Conservation (phyloP, 2,113 vertebrate genomes). For the Megaceryle maxima region DNA sequence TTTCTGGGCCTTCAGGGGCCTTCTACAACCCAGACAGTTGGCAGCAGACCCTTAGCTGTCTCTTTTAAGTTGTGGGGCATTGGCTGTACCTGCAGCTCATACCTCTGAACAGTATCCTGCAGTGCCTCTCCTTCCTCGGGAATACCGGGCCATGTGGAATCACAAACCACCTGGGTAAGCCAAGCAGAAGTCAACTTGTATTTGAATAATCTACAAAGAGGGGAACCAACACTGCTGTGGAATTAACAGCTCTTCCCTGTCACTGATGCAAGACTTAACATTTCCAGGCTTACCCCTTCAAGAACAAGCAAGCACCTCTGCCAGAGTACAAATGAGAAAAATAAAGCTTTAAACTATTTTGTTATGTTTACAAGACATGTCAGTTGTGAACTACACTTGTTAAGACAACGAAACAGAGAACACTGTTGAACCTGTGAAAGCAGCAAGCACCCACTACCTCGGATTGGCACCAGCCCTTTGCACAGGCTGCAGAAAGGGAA, state of each 20-base stretch:
- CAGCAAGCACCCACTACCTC: neutral
- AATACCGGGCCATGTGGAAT: neutral
- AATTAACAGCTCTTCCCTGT: neutral
- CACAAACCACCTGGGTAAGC: neutral
- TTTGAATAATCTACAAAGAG: neutral
- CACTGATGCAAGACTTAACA: neutral
- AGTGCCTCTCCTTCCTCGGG: fast-evolving
- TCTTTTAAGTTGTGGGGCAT: neutral
- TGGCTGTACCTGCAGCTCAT: neutral
- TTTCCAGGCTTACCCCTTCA: neutral
- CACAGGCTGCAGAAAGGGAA: neutral
- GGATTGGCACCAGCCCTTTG: neutral
- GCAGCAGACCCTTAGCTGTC: neutral
- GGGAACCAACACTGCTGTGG: neutral
- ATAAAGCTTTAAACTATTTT: neutral
- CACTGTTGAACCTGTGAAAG: neutral
- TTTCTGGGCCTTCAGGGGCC: neutral
- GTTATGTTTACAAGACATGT: neutral
- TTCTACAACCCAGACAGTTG: neutral
- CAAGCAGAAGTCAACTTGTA: neutral
- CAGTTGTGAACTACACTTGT: neutral
- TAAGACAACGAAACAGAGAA: neutral
- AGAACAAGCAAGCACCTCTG: neutral
- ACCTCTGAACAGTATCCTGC: neutral
- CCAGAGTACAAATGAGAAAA: neutral